A percentile compares a stretch with the other conserved stretches of the same genome.
Conservation (phyloP, 2,797 vertebrate genomes). For the Lepus townsendii region DNA sequence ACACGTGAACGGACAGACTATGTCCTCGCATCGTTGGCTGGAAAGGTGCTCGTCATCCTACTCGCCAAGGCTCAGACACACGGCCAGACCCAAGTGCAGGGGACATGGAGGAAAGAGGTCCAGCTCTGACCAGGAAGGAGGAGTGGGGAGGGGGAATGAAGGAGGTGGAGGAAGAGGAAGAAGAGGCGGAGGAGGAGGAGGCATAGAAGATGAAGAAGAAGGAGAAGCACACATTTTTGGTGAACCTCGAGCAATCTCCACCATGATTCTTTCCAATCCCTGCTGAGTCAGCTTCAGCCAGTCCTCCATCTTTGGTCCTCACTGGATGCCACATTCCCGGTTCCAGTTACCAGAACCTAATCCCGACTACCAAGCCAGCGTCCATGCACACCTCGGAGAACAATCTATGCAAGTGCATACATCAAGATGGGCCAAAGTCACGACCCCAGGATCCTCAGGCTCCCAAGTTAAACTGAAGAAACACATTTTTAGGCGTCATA, state of each 20-base stretch:
- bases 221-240: neutral
- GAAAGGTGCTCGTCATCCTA: fast-evolving
- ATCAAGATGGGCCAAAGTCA: neutral
- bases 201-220: neutral
- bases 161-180: fast-evolving
- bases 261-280: neutral
- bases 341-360: neutral
- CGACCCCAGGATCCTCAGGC: neutral
- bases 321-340: neutral
- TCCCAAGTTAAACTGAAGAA: neutral
- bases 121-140: neutral
- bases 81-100: neutral
- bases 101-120: neutral
- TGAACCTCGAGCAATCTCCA: neutral
- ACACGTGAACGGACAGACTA: fast-evolving
- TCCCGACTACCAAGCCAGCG: neutral
- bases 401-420: neutral
- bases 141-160: fast-evolving
- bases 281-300: neutral
- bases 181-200: fast-evolving
- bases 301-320: neutral
- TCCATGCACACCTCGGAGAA: neutral
- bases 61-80: neutral
- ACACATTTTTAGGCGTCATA: neutral
- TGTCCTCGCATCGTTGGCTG: neutral